phyloP scores from a whole-genome alignment of 2,113 vertebrate genomes.

The Orthonyx spaldingii region DNA sequence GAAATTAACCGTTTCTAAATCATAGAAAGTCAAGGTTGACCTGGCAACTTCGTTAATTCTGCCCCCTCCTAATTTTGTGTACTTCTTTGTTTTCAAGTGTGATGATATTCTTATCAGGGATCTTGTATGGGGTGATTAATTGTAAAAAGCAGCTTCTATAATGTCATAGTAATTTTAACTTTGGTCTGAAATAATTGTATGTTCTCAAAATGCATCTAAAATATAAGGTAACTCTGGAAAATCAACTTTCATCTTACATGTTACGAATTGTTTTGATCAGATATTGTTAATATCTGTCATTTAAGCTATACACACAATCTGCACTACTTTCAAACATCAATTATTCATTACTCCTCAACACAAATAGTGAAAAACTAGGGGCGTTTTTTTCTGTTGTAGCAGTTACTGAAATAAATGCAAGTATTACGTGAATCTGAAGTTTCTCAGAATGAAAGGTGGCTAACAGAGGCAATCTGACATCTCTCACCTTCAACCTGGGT shows the following conservation, averaged over 20 bases:
- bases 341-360: neutral
- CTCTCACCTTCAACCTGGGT: neutral
- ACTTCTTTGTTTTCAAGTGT: neutral
- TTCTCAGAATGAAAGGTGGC: neutral
- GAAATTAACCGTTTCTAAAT: neutral
- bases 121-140: neutral
- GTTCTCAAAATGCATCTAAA: neutral
- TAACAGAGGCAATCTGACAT: neutral
- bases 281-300: neutral
- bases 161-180: neutral
- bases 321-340: neutral
- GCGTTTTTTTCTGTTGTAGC: neutral
- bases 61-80: neutral
- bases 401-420: neutral
- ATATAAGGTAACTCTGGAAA: neutral
- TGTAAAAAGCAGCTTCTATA: neutral
- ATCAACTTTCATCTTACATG: neutral
- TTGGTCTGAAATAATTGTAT: neutral
- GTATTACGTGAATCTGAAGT: neutral
- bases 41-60: neutral
- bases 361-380: neutral
- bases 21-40: neutral
- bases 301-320: neutral
- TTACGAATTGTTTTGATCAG: neutral
- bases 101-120: neutral